These are phyloP conservation scores for Gobionotothen gibberifrons DNA, from an alignment of 2,797 vertebrate genomes.

Conservation along the genomic window DNA sequence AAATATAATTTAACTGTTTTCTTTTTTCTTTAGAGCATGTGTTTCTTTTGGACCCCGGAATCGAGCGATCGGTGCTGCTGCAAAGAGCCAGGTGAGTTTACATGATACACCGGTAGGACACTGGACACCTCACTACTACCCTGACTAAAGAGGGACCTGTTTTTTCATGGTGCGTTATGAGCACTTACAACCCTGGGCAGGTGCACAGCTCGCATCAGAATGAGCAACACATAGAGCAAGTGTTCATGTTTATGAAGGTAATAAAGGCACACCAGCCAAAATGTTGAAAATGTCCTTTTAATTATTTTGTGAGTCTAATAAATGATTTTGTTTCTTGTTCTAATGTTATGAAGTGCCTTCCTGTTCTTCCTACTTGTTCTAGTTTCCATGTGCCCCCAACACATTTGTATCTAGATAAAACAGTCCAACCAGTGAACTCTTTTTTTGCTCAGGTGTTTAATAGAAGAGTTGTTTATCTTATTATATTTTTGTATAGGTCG, in stretches of 20 bases:
- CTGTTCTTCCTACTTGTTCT: no score
- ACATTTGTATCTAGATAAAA: no score
- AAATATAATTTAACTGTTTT: conserved; percentile 7
- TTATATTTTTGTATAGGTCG: conserved; percentile 81
- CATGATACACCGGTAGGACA: not conserved
- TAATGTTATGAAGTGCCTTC: no score
- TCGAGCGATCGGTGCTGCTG: conserved; percentile 95
- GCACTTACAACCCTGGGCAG: not conserved
- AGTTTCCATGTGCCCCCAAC: no score
- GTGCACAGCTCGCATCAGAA: not conserved
- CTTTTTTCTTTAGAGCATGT: conserved; percentile 87
- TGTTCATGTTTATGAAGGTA: not conserved
- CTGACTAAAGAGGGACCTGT: not conserved
- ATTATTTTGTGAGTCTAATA: no score
- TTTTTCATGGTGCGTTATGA: not conserved
- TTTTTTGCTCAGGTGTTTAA: not conserved
- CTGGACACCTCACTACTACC: not conserved
- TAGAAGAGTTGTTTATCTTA: not conserved
- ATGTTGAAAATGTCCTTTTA: no score
- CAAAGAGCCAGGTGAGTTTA: conserved; percentile 94
- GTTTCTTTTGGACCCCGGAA: conserved; percentile 97
- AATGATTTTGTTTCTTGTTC: no score
- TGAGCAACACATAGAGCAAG: not conserved
- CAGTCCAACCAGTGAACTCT: no score
- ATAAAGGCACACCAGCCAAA: no score